Conservation (phyloP, 2,113 vertebrate species). For the Callocephalon fimbriatum region DNA sequence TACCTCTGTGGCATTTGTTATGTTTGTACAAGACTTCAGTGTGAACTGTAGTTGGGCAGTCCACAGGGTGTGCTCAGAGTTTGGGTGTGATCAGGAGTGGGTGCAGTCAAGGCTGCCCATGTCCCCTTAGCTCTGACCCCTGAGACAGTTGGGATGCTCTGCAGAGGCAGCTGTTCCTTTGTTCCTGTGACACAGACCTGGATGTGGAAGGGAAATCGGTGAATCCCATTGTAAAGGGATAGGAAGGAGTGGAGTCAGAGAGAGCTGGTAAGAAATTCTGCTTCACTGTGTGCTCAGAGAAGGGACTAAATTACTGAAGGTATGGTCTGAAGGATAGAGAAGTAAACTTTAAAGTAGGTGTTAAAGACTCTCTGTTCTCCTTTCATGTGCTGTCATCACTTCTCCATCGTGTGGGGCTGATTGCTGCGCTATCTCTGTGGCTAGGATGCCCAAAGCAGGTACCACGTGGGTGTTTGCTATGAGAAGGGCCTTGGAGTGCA, state of each 20-base stretch:
- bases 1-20: background rate
- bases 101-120: background rate
- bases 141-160: background rate
- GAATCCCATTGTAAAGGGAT: background rate
- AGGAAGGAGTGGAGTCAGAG: background rate
- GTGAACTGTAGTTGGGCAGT: background rate
- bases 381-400: background rate
- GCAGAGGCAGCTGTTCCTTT: background rate
- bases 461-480: slow-evolving; percentile 88
- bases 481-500: slow-evolving; percentile 86
- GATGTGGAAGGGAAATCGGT: background rate
- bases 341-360: background rate
- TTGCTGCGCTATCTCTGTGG: background rate
- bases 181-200: background rate
- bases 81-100: slow-evolving; percentile 35
- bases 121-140: background rate
- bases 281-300: background rate
- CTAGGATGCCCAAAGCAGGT: slow-evolving; percentile 87
- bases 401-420: background rate
- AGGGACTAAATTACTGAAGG: background rate
- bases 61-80: background rate
- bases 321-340: background rate
- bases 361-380: background rate
- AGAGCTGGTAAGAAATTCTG: background rate
- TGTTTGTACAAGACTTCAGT: background rate